Percentiles rank a stretch among this genome's conserved stretches.
Conservation (phyloP, 2,113 vertebrate species). For the Entomyzon cyanotis region DNA sequence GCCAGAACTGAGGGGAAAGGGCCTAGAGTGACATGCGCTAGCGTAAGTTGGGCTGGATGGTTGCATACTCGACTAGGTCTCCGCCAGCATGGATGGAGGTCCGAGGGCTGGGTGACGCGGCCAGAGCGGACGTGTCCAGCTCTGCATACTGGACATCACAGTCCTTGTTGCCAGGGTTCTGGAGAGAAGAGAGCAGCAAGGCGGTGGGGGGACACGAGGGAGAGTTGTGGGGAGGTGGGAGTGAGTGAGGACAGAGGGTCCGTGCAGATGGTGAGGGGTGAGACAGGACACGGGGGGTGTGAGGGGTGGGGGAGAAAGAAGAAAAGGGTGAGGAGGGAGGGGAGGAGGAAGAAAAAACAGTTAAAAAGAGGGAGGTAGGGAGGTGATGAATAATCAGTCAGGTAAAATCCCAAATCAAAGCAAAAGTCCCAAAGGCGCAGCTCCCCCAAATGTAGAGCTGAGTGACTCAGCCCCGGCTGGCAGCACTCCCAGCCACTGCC, state of each 20-base stretch:
- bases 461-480: background rate
- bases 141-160: constrained; percentile 90
- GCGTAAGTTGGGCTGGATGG: constrained; percentile 90
- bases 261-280: background rate
- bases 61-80: constrained; percentile 94
- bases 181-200: constrained; percentile 84
- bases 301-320: background rate
- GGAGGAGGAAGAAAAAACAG: constrained; percentile 30
- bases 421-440: background rate
- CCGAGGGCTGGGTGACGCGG: constrained; percentile 80
- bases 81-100: constrained; percentile 82
- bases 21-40: constrained; percentile 85
- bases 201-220: constrained; percentile 50
- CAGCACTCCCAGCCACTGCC: background rate
- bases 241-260: background rate
- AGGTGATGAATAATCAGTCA: constrained; percentile 29
- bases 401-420: constrained; percentile 12
- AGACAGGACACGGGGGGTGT: background rate
- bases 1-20: constrained; percentile 83
- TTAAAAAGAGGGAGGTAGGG: constrained; percentile 54
- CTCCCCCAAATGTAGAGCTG: background rate
- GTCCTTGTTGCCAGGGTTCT: constrained; percentile 88
- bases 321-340: background rate
- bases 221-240: background rate
- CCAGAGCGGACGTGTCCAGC: constrained; percentile 91